Conservation (phyloP, 1,140 invertebrate genomes). For the Diachasma alloeum region DNA sequence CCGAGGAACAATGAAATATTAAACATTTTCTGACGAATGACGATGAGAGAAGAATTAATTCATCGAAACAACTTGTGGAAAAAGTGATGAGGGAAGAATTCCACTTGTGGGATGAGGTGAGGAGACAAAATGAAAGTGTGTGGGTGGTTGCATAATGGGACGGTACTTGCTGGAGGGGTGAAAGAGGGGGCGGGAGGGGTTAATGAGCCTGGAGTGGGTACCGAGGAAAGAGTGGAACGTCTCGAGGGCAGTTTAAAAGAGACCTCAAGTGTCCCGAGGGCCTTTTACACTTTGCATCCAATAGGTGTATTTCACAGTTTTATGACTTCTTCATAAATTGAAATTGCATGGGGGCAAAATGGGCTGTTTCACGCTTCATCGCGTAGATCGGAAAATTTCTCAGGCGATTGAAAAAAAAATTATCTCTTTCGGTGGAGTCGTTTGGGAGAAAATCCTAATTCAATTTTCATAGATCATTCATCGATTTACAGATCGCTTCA, state of each 20-base stretch:
- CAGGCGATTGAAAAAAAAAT: not conserved
- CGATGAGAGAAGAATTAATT: not conserved
- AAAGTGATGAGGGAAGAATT: not conserved
- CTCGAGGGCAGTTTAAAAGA: not conserved
- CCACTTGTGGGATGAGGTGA: not conserved
- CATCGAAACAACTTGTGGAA: not conserved
- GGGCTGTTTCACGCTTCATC: too few species aligned
- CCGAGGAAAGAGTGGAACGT: not conserved
- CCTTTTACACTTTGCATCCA: not conserved
- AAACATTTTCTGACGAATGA: not conserved
- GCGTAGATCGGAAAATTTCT: not conserved
- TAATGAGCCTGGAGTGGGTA: slow-evolving; percentile 7
- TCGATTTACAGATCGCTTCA: too few species aligned
- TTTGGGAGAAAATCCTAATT: too few species aligned
- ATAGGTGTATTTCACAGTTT: not conserved
- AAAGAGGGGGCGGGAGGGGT: not conserved
- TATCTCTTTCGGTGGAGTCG: too few species aligned
- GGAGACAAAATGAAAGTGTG: slow-evolving; percentile 9
- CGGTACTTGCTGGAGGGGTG: not conserved
- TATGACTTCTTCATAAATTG: not conserved
- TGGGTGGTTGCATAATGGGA: slow-evolving; percentile 4
- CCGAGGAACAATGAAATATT: not conserved
- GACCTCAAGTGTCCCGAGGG: not conserved
- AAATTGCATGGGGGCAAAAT: not conserved
- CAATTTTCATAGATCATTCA: too few species aligned